These are phyloP conservation scores for Eulacestoma nigropectus DNA, from an alignment of 2,113 vertebrate species.

Conservation along the genomic window DNA sequence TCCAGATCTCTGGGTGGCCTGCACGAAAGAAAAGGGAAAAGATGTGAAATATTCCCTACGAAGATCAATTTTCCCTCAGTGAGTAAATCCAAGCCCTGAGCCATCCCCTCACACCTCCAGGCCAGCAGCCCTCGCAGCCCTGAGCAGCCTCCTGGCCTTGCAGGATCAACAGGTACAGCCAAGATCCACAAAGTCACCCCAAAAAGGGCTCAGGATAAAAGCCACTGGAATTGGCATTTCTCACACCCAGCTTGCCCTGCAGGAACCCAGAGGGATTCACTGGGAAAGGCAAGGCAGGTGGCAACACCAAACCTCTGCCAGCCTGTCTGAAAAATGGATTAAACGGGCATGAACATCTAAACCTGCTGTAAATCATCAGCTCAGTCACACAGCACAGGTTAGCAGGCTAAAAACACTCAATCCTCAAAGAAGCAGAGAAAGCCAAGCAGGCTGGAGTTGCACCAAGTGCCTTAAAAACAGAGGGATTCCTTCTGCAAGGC, in stretches of 20 bases:
- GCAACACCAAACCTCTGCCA: background rate
- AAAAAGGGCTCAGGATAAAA: background rate
- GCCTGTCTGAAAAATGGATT: background rate
- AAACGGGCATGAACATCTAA: background rate
- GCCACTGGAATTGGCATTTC: background rate
- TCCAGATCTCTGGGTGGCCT: slow-evolving; percentile 95
- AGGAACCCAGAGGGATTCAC: background rate
- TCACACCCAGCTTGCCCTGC: background rate
- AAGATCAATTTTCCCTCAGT: background rate
- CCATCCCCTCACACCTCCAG: background rate
- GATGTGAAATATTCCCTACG: background rate
- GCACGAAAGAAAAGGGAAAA: background rate
- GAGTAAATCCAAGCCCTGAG: background rate
- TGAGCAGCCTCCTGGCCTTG: background rate
- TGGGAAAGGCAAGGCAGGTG: background rate
- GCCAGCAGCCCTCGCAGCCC: background rate
- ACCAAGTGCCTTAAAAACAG: background rate
- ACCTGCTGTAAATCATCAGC: background rate
- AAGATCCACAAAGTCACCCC: background rate
- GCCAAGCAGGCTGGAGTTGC: background rate
- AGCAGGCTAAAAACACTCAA: background rate
- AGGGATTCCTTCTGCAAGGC: background rate
- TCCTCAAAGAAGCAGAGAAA: background rate
- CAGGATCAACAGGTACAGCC: background rate
- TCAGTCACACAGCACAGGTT: background rate